Base-by-base conservation (phyloP, 1,140 invertebrate genomes). In the Harpegnathos saltator region DNA sequence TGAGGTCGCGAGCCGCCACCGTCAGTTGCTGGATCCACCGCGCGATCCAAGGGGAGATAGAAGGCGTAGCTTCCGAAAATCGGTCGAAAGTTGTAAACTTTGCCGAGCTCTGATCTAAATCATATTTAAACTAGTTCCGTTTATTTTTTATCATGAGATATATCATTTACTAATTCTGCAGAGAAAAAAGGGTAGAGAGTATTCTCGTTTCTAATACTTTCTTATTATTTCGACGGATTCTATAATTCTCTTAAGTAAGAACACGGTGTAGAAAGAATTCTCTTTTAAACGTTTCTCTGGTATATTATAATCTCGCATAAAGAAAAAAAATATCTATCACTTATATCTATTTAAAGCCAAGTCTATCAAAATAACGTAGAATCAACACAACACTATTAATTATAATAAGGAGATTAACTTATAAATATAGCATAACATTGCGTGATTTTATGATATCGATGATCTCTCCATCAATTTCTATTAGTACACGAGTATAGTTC, bases 281-380 rank as follows among this genome's bases (percentile, higher is more conserved):
- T 44, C 48, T 29, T 2, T 19, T 50, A 54, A 63, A 66, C 7
- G 15, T 63, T n/a, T 63, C 29, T 66, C 7, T 50, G 29, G 61
- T 44, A 71, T 68, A 29, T 62, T 69, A 56, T 65, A 61, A 84
- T 54, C 17, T 19, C 5, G 71, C 50, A 9, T 66, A 58, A 33
- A 62, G 0, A 54, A 44, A 52, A 65, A 68, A 50, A 78, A 85
- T 65, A 63, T 59, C 83, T 87, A 88, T 12, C 22, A 44, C 38
- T 44, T 44, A 44, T 44, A 0, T 44, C 38, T 52, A 82, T 63
- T 89, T 89, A 89, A 89, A 89, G 88, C 88, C 86, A 89, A 84
- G 65, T n/a, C n/a, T 89, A 89, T 87, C 88, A 89, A 87, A 89
- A 69, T 80, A 77, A 71, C 52, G 66, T 26, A 69, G 26, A 54